Base-by-base conservation (phyloP, 1,140 invertebrate genomes). In the Aphelenchoides fujianensis region DNA sequence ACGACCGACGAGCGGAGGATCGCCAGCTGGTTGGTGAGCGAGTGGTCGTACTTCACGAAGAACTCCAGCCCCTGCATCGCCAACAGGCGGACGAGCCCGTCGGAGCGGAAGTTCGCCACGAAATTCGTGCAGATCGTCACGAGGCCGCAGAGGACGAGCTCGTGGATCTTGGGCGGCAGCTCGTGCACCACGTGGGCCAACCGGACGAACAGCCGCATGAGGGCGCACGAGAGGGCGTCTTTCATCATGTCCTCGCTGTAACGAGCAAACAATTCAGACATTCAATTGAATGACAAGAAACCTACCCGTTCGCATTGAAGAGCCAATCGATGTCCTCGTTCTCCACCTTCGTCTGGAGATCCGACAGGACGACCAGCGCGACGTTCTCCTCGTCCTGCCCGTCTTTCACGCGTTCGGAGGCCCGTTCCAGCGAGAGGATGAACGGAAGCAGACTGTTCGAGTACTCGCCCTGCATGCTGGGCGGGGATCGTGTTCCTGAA, bases 101-200 rank as follows among this genome's bases (percentile, higher is more conserved):
- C 63, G 31, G 41, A 34, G n/a, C 3, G 23, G 5, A 5, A 59
- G 1, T 31, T 66, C n/a, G 16, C 7, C 32, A 48, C n/a, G 53
- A 35, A 66, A 31, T 66, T 37, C 1, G 16, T 67, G 28, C 70
- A 28, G 7, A 66, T 72, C 31, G 78, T 75, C 27, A 76, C 62
- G 16, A 76, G 69, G 2, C 69, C 74, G 48, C 74, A 76, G 27
- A 77, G 32, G 23, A 76, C 35, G 57, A 76, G 79, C 30, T 76
- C 74, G 34, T 72, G 70, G 32, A 76, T 68, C 5, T 35, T 23
- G 2, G 19, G 32, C 3, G 36, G 32, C 23, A 76, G 19, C 28
- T 79, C 71, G 9, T 53, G 57, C 9, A 71, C 7, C 16, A 41
- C 32, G n/a, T 53, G 52, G 7, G 76, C 57, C 27, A 76, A 28